Percentiles rank a stretch among this genome's conserved stretches.
Evolutionary conservation across 2,888 invertebrate genomes (phyloP).

Genomic region (Cerceris rybyensis): DNA sequence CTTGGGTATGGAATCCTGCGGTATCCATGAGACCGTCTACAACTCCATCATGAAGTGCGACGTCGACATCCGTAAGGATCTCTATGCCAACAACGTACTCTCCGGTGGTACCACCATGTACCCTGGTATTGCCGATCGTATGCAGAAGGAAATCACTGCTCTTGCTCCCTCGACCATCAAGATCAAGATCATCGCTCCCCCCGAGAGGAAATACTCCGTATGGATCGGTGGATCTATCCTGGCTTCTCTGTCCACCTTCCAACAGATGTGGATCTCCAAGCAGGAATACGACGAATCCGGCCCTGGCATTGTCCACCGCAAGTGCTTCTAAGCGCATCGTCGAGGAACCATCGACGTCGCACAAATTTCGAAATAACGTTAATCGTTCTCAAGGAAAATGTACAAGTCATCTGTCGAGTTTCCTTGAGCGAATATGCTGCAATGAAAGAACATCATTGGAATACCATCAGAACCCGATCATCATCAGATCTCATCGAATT

Average conservation of each 20-base stretch:
- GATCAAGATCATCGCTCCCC: conserved; percentile 97
- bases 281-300: conserved; percentile 98
- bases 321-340: conserved; percentile 91
- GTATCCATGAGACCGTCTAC: conserved; percentile 95
- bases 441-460: conserved; percentile 53
- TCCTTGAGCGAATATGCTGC: conserved; percentile 51
- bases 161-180: conserved; percentile 96
- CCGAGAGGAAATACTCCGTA: conserved; percentile 98
- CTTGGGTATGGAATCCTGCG: conserved; percentile 95
- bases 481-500: conserved; percentile 58
- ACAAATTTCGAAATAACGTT: conserved; percentile 42
- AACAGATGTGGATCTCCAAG: conserved; percentile 98
- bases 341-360: conserved; percentile 37
- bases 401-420: conserved; percentile 14
- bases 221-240: conserved; percentile 99
- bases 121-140: conserved; percentile 97
- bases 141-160: conserved; percentile 98
- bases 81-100: conserved; percentile 95
- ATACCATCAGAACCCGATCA: conserved; percentile 44
- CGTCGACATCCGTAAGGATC: conserved; percentile 95
- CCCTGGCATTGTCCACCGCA: conserved; percentile 97
- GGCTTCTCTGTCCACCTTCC: conserved; percentile 94
- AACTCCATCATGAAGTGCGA: conserved; percentile 98
- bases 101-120: conserved; percentile 98
- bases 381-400: conserved; percentile 31